Percentiles rank a stretch among this genome's conserved stretches.
phyloP scores from a whole-genome alignment of 2,888 invertebrate genomes.

The Ganaspis brasiliensis region DNA sequence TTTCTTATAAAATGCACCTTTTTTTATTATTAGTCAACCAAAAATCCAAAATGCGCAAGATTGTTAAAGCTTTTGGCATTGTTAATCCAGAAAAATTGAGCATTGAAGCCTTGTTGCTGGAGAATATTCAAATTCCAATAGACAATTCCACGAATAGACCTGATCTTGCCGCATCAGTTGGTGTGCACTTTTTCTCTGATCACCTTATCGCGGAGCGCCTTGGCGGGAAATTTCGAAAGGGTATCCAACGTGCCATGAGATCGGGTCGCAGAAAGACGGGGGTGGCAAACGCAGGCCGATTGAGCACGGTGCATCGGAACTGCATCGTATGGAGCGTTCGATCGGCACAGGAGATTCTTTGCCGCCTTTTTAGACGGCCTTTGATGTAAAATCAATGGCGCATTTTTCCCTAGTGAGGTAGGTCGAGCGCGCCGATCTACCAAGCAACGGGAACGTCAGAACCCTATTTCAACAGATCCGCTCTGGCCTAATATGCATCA shows the following conservation, averaged over 20 bases:
- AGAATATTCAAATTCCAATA: neutral
- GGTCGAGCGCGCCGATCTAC: constrained; percentile 23
- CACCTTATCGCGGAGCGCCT: constrained; percentile 60
- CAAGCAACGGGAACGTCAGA: constrained; percentile 24
- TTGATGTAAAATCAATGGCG: constrained; percentile 80
- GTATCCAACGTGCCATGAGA: constrained; percentile 64
- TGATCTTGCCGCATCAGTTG: constrained; percentile 39
- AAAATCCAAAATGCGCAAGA: constrained; percentile 2
- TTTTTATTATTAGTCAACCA: no score
- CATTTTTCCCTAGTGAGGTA: constrained; percentile 65
- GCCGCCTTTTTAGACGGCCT: constrained; percentile 79
- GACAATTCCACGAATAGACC: constrained; percentile 68
- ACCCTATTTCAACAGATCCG: neutral
- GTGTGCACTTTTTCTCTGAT: constrained; percentile 53
- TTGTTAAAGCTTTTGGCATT: no score
- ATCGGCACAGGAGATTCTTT: constrained; percentile 77
- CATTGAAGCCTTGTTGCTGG: neutral
- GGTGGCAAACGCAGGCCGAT: constrained; percentile 62
- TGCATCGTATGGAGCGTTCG: constrained; percentile 75
- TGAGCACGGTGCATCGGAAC: constrained; percentile 69
- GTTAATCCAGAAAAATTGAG: neutral
- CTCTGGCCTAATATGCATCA: constrained; percentile 26
- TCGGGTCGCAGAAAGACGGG: constrained; percentile 62
- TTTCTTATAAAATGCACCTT: no score
- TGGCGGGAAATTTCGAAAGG: constrained; percentile 61